phyloP scores from a whole-genome alignment of 2,888 invertebrate species.

The Exocentrus adspersus region DNA sequence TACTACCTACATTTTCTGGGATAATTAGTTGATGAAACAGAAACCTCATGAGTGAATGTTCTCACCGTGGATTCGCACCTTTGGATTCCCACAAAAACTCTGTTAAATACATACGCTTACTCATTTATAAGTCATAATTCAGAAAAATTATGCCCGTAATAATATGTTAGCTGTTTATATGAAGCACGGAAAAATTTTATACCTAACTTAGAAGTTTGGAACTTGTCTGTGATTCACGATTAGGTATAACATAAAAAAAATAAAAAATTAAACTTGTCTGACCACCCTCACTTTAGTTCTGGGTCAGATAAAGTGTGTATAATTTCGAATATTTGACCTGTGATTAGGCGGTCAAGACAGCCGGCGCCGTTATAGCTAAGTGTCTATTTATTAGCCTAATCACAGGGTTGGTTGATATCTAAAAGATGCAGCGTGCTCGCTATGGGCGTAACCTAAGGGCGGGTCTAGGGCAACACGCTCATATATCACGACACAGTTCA shows the following conservation, averaged over 20 bases:
- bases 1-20: too few species aligned
- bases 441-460: constrained; percentile 54
- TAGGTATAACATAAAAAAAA: constrained; percentile 16
- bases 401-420: constrained; percentile 58
- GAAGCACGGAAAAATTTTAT: constrained; percentile 35
- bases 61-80: too few species aligned
- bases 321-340: constrained; percentile 60
- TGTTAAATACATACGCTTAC: too few species aligned
- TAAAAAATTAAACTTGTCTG: constrained; percentile 38
- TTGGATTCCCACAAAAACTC: too few species aligned
- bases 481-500: constrained; percentile 58
- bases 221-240: constrained; percentile 13
- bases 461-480: constrained; percentile 56
- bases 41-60: too few species aligned
- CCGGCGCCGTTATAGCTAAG: constrained; percentile 59
- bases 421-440: constrained; percentile 39
- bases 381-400: constrained; percentile 64
- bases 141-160: too few species aligned
- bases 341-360: constrained; percentile 60
- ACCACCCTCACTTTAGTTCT: constrained; percentile 57
- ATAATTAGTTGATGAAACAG: too few species aligned
- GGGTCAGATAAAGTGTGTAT: constrained; percentile 57
- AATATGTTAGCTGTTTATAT: constrained; percentile 48
- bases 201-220: constrained; percentile 31
- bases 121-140: too few species aligned